A percentile compares a stretch with the other conserved stretches of the same genome.
These are phyloP conservation scores for Pica pica DNA, from an alignment of 2,113 vertebrate species.

Conservation along the genomic window DNA sequence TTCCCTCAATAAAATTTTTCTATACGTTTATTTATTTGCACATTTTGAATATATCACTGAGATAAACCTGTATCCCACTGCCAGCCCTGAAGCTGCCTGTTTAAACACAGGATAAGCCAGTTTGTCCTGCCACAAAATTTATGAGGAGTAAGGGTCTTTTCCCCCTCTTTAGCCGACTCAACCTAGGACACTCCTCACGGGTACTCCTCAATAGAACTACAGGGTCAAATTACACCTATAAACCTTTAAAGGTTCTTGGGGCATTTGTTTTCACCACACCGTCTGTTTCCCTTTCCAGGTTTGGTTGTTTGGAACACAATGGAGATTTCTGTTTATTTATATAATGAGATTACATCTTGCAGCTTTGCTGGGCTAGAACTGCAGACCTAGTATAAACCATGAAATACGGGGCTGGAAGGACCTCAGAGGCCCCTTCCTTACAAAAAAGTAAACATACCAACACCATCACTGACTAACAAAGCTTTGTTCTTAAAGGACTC, in stretches of 20 bases:
- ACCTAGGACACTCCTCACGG: neutral
- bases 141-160: neutral
- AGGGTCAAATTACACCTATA: neutral
- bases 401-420: neutral
- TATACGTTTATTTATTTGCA: neutral
- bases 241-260: neutral
- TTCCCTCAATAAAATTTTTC: neutral
- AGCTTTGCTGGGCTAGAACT: neutral
- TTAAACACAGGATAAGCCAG: neutral
- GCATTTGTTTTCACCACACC: neutral
- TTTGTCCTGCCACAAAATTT: neutral
- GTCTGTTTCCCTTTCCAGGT: neutral
- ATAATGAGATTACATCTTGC: neutral
- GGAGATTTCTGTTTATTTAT: neutral
- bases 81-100: neutral
- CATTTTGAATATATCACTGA: neutral
- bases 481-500: neutral
- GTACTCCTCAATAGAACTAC: neutral
- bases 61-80: neutral
- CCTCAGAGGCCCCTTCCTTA: neutral
- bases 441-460: neutral
- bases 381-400: neutral
- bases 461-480: neutral
- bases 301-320: neutral
- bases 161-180: neutral